Evolutionary conservation across 2,888 invertebrate genomes (phyloP), one percentile per base, ranked within the genome.

Genomic region (Chymomyza amoena): DNA sequence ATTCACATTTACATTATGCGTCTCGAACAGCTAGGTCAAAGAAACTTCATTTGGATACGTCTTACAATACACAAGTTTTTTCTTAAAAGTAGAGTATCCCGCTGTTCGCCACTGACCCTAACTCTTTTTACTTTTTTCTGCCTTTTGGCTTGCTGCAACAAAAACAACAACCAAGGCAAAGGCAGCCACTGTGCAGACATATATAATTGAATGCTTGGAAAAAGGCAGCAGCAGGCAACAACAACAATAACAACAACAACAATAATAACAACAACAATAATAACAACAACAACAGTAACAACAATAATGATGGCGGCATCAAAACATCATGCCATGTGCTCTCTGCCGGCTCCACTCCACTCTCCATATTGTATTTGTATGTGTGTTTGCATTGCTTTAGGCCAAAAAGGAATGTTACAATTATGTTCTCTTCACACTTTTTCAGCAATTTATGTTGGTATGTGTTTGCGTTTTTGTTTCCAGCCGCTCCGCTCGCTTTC

Each of bases 351-450:
- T 52, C 64, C 78, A 68, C n/a, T 52, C 64, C 78, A 68, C 64
- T 66, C 64, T 70, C 64, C 51, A 63, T 52, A 52, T 69, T 75
- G 64, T 70, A 70, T 70, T 65, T 63, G 50, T 39, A 61, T 63
- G 70, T 62, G 20, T 64, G 66, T 59, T 50, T 86, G 83, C 88
- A 84, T 86, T 85, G 84, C 84, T 88, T 84, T 84, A 80, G 84
- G 84, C 87, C 84, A 81, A 88, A 88, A 81, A 88, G 84, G 84
- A 88, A 85, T 85, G 84, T 85, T 86, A 88, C 84, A 85, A 88
- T 85, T 85, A 85, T 85, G 84, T 85, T 86, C 84, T 85, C 84
- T 85, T 85, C 88, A 85, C 84, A 85, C 84, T 85, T 85, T 85
- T 84, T 85, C 80, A 88, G 80, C 81, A 86, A 88, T 85, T 85